Evolutionary conservation across 1,140 invertebrate genomes (phyloP), one percentile per base, ranked within the genome.

Genomic region (Carposina sasakii): DNA sequence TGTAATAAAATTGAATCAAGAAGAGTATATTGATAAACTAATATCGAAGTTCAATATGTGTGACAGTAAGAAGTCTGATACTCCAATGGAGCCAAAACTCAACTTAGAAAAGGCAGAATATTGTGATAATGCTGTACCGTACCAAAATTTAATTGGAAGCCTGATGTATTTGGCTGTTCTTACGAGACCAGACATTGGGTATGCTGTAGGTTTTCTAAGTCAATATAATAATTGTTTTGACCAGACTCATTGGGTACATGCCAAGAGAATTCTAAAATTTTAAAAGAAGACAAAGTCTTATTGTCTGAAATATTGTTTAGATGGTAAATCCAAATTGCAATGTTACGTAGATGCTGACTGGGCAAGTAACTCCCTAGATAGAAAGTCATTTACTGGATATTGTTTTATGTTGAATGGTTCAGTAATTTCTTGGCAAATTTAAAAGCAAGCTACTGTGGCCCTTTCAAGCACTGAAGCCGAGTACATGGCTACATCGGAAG

Each of bases 151-250:
- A 4, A 45, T 57, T 34, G 56, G 53, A 9, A 53, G 60, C 8
- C 52, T 88, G 10, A 71, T 85, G 60, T 87, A 86, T 60, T 42
- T 87, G 6, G 41, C 69, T 10, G 51, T 74, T n/a, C 50, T 60
- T 0, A 86, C 81, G 12, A 45, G 86, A 19, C 86, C 85, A 40
- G 86, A 87, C 55, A 82, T 87, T 19, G 50, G 75, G 1, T 86
- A 59, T 63, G 61, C 78, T 20, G 78, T 87, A 0, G 74, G 63
- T 52, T 68, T 63, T 28, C 52, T 86, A 15, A 79, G 76, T 46
- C 81, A 85, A 55, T 87, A 83, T 50, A 70, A 81, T 52, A 69
- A 67, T 34, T 65, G 54, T 50, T 75, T 65, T 49, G 39, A 31
- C 20, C 5, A 48, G 30, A 24, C 30, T 20, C 83, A 87, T 60